Conservation (phyloP, 2,113 vertebrate species). For the Chloebia gouldiae region DNA sequence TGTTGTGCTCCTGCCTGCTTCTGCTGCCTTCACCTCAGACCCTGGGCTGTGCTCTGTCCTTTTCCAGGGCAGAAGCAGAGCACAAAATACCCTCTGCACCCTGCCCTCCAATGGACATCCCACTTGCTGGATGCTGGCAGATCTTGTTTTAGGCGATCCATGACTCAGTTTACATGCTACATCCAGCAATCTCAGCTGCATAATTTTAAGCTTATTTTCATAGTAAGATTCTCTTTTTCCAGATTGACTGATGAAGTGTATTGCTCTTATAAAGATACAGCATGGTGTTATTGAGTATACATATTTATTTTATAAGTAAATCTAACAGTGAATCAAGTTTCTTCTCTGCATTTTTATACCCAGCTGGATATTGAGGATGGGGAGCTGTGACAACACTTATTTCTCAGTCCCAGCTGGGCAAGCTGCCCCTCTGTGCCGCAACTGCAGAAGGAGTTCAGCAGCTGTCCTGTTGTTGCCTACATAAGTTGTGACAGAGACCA, state of each 20-base stretch:
- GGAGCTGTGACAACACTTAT: not conserved
- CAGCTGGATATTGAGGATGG: not conserved
- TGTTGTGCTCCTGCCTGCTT: fast-evolving
- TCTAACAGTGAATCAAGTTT: not conserved
- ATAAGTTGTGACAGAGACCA: not conserved
- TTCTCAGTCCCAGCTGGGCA: not conserved
- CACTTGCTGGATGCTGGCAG: not conserved
- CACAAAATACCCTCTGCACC: not conserved
- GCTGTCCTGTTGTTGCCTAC: not conserved
- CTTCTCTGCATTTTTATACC: not conserved
- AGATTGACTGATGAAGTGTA: not conserved
- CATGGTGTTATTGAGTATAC: not conserved
- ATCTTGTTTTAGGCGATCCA: not conserved
- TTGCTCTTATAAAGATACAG: not conserved
- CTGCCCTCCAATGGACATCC: fast-evolving
- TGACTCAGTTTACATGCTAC: not conserved
- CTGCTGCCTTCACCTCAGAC: not conserved
- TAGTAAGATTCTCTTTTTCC: not conserved
- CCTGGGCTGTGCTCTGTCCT: not conserved
- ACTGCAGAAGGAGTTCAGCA: not conserved
- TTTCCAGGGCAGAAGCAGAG: not conserved
- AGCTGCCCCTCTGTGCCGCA: not conserved
- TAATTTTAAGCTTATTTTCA: not conserved
- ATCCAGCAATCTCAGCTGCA: not conserved
- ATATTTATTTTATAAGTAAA: not conserved